These are phyloP conservation scores for Chrysocyon brachyurus DNA, from an alignment of 2,797 vertebrate genomes.

Conservation along the genomic window DNA sequence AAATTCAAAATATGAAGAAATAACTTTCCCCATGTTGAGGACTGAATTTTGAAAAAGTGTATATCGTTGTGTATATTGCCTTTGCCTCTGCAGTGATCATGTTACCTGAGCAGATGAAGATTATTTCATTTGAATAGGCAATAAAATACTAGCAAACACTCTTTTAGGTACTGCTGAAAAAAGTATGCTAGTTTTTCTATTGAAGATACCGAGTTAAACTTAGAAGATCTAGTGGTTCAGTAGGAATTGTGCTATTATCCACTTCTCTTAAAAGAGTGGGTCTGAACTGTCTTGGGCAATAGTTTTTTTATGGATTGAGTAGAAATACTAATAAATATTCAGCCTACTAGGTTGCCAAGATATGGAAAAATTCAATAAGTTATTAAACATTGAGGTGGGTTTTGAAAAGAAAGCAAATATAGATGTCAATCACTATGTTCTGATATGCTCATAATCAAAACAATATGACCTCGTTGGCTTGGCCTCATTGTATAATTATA, in stretches of 20 bases:
- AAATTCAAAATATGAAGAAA: slow-evolving; percentile 68
- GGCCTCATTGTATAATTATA: not conserved
- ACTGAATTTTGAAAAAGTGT: not conserved
- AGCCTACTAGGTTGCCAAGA: not conserved
- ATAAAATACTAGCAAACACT: not conserved
- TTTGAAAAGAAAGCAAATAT: slow-evolving; percentile 55
- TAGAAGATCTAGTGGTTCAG: not conserved
- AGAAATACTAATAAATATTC: not conserved
- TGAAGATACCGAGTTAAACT: not conserved
- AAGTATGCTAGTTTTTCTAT: not conserved
- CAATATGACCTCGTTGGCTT: not conserved
- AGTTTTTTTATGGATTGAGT: not conserved
- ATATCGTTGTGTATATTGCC: not conserved
- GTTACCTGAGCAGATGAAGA: not conserved
- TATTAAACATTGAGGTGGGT: not conserved
- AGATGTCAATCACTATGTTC: slow-evolving; percentile 22
- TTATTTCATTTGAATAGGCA: not conserved
- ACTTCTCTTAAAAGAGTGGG: slow-evolving; percentile 4
- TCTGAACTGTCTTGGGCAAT: not conserved
- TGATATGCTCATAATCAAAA: not conserved
- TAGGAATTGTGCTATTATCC: not conserved
- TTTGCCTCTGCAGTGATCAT: slow-evolving; percentile 33
- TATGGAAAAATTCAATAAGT: not conserved
- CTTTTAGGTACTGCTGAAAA: not conserved
- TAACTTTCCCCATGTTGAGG: not conserved